Conservation (phyloP, 2,888 invertebrate species). For the Lepetodrilus schrolli region DNA sequence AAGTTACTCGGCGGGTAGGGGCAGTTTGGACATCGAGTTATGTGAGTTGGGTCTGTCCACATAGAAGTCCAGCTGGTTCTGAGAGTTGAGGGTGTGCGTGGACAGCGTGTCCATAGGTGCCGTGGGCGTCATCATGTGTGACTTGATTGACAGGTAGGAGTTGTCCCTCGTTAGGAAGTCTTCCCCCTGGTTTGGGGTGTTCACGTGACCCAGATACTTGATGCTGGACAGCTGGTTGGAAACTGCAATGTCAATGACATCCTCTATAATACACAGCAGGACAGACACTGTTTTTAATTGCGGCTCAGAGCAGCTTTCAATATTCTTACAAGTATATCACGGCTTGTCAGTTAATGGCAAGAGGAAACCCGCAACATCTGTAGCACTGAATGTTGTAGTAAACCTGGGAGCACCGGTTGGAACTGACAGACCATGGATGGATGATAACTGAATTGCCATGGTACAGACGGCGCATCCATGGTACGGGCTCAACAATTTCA, state of each 20-base stretch:
- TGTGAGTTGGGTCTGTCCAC: not conserved
- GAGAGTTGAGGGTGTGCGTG: not conserved
- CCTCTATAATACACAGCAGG: too few relatives aligned
- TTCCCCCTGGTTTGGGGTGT: slow-evolving; percentile 18
- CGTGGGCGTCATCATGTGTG: not conserved
- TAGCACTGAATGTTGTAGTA: too few relatives aligned
- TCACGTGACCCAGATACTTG: slow-evolving; percentile 26
- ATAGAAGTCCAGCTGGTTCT: not conserved
- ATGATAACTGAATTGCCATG: too few relatives aligned
- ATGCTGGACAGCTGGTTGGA: not conserved
- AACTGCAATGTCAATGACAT: too few relatives aligned
- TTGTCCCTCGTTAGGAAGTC: slow-evolving; percentile 37
- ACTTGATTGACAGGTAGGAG: slow-evolving; percentile 39
- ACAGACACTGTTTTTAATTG: not conserved
- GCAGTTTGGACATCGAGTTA: not conserved
- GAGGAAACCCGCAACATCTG: too few relatives aligned
- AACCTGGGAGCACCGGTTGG: too few relatives aligned
- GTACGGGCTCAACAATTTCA: too few relatives aligned
- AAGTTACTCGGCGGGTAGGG: not conserved
- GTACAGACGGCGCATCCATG: too few relatives aligned
- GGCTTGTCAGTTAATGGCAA: too few relatives aligned
- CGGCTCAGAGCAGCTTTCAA: too few relatives aligned
- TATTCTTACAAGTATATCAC: too few relatives aligned
- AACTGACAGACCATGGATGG: too few relatives aligned
- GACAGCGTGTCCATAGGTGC: not conserved